A percentile compares a stretch with the other conserved stretches of the same genome.
Conservation (phyloP, 1,140 invertebrate species). For the Aphaenogaster ashmeadi region DNA sequence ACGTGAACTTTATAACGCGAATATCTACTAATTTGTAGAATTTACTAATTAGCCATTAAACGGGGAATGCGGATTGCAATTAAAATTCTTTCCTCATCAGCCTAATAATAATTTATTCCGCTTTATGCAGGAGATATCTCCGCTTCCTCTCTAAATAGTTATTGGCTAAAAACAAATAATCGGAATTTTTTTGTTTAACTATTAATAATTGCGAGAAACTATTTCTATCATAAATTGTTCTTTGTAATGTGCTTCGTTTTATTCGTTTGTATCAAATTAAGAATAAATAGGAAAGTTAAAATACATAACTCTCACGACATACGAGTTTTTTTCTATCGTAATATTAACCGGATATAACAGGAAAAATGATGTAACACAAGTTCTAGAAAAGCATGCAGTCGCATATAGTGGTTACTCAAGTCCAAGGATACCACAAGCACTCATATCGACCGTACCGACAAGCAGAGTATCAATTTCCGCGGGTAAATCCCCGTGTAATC, state of each 20-base stretch:
- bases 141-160: background rate
- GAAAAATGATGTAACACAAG: conserved; percentile 25
- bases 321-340: background rate
- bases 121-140: conserved; percentile 18
- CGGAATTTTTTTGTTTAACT: background rate
- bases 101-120: conserved; percentile 34
- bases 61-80: conserved; percentile 45
- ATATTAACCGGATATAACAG: conserved; percentile 6
- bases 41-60: conserved; percentile 61
- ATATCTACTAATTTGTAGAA: conserved; percentile 58
- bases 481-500: conserved; percentile 81
- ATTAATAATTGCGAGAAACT: background rate
- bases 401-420: conserved; percentile 48
- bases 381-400: conserved; percentile 14
- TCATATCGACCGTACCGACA: conserved; percentile 70
- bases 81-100: conserved; percentile 49
- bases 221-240: conserved; percentile 3
- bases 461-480: conserved; percentile 80
- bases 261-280: background rate
- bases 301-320: background rate
- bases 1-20: conserved; percentile 53
- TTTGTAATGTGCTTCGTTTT: background rate
- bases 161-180: background rate
- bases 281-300: background rate
- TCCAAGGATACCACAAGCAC: conserved; percentile 45